Conservation (phyloP, 2,113 vertebrate species). For the Oreocharis arfaki region DNA sequence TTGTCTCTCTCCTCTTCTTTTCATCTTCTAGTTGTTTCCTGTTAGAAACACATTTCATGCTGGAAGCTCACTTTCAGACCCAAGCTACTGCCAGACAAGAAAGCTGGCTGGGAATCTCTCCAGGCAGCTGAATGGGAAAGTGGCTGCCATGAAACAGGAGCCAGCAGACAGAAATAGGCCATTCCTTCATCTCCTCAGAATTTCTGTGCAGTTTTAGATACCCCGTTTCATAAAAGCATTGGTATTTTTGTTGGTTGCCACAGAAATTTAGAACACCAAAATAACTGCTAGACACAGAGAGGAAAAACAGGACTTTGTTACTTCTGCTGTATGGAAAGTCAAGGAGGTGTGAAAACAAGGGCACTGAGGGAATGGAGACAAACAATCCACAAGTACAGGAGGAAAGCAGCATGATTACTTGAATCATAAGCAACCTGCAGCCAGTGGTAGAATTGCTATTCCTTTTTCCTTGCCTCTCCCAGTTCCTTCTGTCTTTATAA, state of each 20-base stretch:
- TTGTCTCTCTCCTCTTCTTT: slow-evolving; percentile 87
- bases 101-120: background rate
- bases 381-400: background rate
- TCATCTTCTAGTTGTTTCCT: slow-evolving; percentile 90
- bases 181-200: background rate
- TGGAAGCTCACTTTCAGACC: background rate
- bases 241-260: background rate
- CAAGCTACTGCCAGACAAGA: background rate
- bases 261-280: background rate
- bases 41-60: slow-evolving; percentile 23
- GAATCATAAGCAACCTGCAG: background rate
- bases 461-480: background rate
- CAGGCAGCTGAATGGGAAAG: background rate
- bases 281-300: background rate
- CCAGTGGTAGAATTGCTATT: background rate
- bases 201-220: background rate
- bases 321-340: background rate
- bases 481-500: background rate
- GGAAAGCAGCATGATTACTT: background rate
- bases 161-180: background rate
- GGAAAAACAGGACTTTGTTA: background rate
- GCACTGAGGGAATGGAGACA: background rate
- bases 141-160: background rate
- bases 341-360: background rate
- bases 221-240: background rate